phyloP scores from a whole-genome alignment of 2,113 vertebrate species.

The Rana temporaria region DNA sequence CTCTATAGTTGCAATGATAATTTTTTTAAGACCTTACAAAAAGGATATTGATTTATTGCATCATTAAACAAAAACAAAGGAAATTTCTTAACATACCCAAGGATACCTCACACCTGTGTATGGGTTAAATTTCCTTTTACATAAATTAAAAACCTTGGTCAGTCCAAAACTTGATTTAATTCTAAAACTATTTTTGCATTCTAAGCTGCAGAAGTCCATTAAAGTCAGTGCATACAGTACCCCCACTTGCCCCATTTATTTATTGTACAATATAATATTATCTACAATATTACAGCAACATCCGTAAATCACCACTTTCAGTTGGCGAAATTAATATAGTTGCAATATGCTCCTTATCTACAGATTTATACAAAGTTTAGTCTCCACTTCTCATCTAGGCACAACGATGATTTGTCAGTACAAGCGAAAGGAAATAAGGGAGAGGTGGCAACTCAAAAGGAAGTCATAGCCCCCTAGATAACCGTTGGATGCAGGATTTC shows the following conservation, averaged over 20 bases:
- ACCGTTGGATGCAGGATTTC: neutral
- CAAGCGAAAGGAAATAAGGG: conserved; percentile 60
- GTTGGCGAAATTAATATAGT: conserved; percentile 64
- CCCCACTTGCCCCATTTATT: conserved; percentile 52
- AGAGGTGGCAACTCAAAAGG: conserved; percentile 59
- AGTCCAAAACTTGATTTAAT: neutral
- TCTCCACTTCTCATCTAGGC: conserved; percentile 72
- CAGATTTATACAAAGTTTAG: conserved; percentile 70
- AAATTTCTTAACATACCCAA: conserved; percentile 8
- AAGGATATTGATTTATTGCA: conserved; percentile 6
- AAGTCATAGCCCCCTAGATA: conserved; percentile 56
- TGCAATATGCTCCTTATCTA: conserved; percentile 69
- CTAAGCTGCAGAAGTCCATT: conserved; percentile 7
- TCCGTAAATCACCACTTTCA: conserved; percentile 51
- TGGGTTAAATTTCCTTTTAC: neutral
- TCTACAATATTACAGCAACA: conserved; percentile 61
- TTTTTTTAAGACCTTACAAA: neutral
- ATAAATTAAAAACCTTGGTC: conserved; percentile 39
- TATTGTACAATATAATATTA: conserved; percentile 49
- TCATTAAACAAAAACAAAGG: neutral
- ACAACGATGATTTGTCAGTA: conserved; percentile 80
- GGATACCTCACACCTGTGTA: neutral
- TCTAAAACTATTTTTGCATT: conserved; percentile 33
- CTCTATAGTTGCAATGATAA: neutral
- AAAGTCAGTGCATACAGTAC: conserved; percentile 72